Percentiles rank a stretch among this genome's conserved stretches.
Conservation (phyloP, 2,113 vertebrate species). For the Odobenus rosmarus region DNA sequence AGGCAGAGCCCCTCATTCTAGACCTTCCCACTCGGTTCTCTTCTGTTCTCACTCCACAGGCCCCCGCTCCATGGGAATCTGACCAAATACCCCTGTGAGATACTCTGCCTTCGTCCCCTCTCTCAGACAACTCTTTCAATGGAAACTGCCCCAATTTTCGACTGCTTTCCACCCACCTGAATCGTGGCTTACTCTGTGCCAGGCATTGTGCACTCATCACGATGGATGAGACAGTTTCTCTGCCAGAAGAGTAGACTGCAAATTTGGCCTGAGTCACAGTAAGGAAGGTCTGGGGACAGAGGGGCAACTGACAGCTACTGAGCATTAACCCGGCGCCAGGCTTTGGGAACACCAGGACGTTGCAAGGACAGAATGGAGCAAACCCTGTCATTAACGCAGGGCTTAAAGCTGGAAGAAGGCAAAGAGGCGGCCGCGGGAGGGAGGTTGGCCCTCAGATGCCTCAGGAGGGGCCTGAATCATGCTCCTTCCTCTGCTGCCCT, state of each 20-base stretch:
- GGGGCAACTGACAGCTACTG: too few relatives aligned
- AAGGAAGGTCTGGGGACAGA: not conserved
- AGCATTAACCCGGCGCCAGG: not conserved
- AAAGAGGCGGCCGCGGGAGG: fast-evolving
- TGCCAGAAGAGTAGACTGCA: not conserved
- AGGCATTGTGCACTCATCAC: fast-evolving
- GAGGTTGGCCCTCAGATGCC: not conserved
- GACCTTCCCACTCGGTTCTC: too few relatives aligned
- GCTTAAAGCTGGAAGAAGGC: not conserved
- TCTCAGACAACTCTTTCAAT: not conserved
- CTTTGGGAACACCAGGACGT: not conserved
- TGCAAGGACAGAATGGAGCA: too few relatives aligned
- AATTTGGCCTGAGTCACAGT: not conserved
- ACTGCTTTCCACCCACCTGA: not conserved
- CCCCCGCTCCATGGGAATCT: not conserved
- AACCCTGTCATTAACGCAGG: not conserved
- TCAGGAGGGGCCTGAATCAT: fast-evolving
- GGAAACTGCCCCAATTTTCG: not conserved
- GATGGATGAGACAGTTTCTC: not conserved
- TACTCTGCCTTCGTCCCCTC: not conserved
- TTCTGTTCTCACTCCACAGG: not conserved
- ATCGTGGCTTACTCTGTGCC: not conserved
- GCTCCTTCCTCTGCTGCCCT: not conserved
- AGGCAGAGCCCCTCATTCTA: not conserved
- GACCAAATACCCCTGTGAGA: not conserved